Percentiles rank a stretch among this genome's conserved stretches.
Evolutionary conservation across 2,113 vertebrate genomes (phyloP).

Genomic region (Coracopsis vasa): DNA sequence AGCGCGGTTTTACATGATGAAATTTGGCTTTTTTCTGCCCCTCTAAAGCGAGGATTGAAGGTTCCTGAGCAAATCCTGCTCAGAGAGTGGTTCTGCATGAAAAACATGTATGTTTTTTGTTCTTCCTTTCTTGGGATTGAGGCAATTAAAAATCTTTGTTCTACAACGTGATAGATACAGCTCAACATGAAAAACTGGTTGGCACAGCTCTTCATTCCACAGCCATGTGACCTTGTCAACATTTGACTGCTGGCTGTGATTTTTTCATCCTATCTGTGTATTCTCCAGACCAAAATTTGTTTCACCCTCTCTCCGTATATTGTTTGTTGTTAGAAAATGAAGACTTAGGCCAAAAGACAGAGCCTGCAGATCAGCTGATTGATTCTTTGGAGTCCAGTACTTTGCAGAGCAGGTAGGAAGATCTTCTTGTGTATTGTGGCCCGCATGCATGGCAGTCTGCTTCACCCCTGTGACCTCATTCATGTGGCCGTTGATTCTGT

Average conservation of each 20-base stretch:
- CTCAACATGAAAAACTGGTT: not conserved
- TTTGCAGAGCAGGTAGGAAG: conserved; percentile 66
- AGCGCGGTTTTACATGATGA: not conserved
- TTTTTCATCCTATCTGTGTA: not conserved
- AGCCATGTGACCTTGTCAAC: not conserved
- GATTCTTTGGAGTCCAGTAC: conserved; percentile 8
- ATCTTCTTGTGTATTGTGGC: not conserved
- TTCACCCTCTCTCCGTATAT: not conserved
- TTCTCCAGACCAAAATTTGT: not conserved
- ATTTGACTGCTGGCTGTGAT: not conserved
- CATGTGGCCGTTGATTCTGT: not conserved
- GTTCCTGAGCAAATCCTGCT: not conserved
- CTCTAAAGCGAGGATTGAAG: not conserved
- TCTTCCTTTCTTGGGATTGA: not conserved
- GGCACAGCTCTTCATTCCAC: not conserved
- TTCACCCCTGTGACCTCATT: not conserved
- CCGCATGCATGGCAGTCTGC: not conserved
- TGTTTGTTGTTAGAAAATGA: conserved; percentile 66
- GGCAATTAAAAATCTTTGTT: not conserved
- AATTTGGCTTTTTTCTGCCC: not conserved
- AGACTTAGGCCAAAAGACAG: conserved; percentile 43
- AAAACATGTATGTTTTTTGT: not conserved
- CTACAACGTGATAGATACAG: not conserved
- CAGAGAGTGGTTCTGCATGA: not conserved
- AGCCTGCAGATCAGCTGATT: not conserved